Evolutionary conservation across 2,888 invertebrate genomes (phyloP), one percentile per base, ranked within the genome.

Genomic region (Trissolcus brochymenae): DNA sequence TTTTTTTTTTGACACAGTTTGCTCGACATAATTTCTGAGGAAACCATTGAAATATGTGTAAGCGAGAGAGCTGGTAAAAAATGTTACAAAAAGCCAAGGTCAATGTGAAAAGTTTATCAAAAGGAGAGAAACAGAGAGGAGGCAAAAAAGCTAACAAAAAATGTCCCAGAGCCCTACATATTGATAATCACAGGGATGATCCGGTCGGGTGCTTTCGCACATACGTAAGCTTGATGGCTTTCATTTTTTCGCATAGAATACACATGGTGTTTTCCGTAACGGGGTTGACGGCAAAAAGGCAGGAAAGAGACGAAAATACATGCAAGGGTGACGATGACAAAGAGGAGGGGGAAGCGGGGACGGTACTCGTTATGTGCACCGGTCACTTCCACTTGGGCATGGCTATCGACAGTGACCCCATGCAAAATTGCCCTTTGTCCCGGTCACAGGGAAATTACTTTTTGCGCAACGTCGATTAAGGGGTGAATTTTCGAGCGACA

Each of bases 401-500:
- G 82, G 81, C 82, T 81, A 82, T 82, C 82, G 81, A 68, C 81
- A 64, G 78, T 81, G 79, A 81, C 85, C 82, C 84, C 84, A 84
- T 86, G 83, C 84, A 86, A 87, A 88, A 88, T 88, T 86, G 86
- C 87, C 88, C 87, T 87, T 87, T 87, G 87, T 87, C 84, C 86
- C 81, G 84, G 81, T 84, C 83, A 85, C 86, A 86, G 86, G 87
- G 86, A 88, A 88, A 88, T 88, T 88, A 88, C 87, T 88, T 88
- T 88, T 87, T 87, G 87, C 86, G 85, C 85, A 86, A 85, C 85
- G 84, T 86, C 87, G 87, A 88, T 88, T 87, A 87, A 84, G 85
- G 85, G 84, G 84, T 85, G 85, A 87, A 87, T 86, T 88, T 87
- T 85, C 84, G 83, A 83, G 83, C 84, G 82, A 83, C 81, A 83